Conservation (phyloP, 2,113 vertebrate genomes). For the Podocnemis expansa region DNA sequence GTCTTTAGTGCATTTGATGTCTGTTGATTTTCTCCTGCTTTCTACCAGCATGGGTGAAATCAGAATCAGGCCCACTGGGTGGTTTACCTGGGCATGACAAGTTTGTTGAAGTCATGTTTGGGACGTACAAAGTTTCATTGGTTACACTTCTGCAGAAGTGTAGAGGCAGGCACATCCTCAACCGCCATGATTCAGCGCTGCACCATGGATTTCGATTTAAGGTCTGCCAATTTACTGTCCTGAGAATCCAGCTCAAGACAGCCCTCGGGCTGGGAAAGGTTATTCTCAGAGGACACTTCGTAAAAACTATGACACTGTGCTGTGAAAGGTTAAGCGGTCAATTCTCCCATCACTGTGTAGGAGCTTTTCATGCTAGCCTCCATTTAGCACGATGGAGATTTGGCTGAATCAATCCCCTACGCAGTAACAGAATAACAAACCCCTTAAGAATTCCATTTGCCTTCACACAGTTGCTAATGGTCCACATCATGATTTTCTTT, state of each 20-base stretch:
- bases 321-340: background rate
- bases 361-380: conserved; percentile 37
- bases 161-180: fast-evolving
- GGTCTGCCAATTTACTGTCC: background rate
- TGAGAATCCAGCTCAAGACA: background rate
- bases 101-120: background rate
- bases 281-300: background rate
- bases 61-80: background rate
- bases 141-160: background rate
- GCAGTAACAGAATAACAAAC: conserved; percentile 41
- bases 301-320: background rate
- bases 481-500: conserved; percentile 29
- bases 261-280: background rate
- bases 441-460: conserved; percentile 46
- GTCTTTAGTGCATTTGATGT: background rate
- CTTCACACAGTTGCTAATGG: conserved; percentile 40
- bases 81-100: background rate
- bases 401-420: conserved; percentile 56
- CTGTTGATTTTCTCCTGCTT: background rate
- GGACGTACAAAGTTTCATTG: background rate
- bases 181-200: background rate
- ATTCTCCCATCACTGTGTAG: background rate
- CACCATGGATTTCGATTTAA: background rate
- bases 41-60: background rate
- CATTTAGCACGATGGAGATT: conserved; percentile 19